Evolutionary conservation across 2,113 vertebrate species (phyloP).

Genomic region (Neomonachus schauinslandi): DNA sequence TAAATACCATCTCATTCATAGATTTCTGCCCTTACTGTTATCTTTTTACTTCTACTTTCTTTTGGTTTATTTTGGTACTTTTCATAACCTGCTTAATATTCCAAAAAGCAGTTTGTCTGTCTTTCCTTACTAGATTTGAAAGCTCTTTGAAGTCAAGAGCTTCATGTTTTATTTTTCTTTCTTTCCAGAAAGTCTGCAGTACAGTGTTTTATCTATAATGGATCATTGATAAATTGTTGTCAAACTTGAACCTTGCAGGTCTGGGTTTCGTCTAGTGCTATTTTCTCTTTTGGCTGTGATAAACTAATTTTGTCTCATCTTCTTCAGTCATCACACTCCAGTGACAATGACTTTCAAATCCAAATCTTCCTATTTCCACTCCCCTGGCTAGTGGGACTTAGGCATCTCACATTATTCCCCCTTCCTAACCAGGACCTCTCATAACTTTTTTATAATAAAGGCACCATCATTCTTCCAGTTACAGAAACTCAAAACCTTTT

Average conservation of each 20-base stretch:
- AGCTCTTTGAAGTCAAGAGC: neutral
- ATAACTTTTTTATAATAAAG: neutral
- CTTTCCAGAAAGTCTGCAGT: neutral
- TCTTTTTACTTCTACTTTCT: neutral
- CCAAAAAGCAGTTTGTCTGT: neutral
- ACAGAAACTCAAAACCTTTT: neutral
- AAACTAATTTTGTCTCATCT: neutral
- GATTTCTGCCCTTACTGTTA: neutral
- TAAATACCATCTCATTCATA: neutral
- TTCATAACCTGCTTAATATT: neutral
- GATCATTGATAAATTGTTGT: neutral
- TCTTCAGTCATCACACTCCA: conserved; percentile 6
- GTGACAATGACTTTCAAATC: conserved; percentile 2
- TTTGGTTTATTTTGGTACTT: neutral
- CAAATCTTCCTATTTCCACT: neutral
- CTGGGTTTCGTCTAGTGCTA: neutral
- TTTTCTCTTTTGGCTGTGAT: neutral
- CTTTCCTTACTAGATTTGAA: neutral
- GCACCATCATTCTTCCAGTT: neutral
- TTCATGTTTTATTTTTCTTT: conserved; percentile 23
- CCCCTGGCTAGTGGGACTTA: neutral
- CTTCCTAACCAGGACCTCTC: neutral
- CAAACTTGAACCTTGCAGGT: neutral
- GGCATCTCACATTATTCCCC: neutral
- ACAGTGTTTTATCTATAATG: neutral